Conservation (phyloP, 2,113 vertebrate species). For the Cephalopholis sonnerati region DNA sequence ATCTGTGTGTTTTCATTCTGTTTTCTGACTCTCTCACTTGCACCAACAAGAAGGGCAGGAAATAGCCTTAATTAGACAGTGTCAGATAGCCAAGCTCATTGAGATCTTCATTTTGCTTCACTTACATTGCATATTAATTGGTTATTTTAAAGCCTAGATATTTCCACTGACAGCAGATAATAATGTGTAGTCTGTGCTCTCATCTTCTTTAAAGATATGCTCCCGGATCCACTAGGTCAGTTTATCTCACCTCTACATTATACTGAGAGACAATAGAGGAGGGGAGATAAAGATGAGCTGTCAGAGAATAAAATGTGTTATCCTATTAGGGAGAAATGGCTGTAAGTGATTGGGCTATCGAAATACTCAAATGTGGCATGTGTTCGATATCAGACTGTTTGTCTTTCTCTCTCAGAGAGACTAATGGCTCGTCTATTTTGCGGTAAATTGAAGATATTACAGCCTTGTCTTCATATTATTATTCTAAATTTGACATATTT, state of each 20-base stretch:
- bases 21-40: background rate
- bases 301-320: slow-evolving; percentile 52
- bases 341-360: slow-evolving; percentile 40
- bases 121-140: slow-evolving; percentile 30
- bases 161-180: slow-evolving; percentile 37
- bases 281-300: slow-evolving; percentile 58
- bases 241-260: slow-evolving; percentile 51
- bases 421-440: slow-evolving; percentile 42
- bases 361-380: slow-evolving; percentile 46
- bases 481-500: slow-evolving; percentile 46
- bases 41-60: background rate
- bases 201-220: slow-evolving; percentile 32
- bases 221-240: slow-evolving; percentile 24
- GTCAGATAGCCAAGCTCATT: background rate
- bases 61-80: background rate
- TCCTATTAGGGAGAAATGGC: slow-evolving; percentile 38
- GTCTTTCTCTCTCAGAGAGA: slow-evolving; percentile 39
- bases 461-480: slow-evolving; percentile 34
- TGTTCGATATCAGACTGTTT: slow-evolving; percentile 50
- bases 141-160: slow-evolving; percentile 25
- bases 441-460: slow-evolving; percentile 36
- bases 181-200: slow-evolving; percentile 2
- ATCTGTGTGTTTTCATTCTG: background rate
- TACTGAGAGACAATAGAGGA: slow-evolving; percentile 46
- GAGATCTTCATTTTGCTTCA: slow-evolving; percentile 6